phyloP scores from a whole-genome alignment of 1,140 invertebrate genomes.

The Glossosoma conforme region DNA sequence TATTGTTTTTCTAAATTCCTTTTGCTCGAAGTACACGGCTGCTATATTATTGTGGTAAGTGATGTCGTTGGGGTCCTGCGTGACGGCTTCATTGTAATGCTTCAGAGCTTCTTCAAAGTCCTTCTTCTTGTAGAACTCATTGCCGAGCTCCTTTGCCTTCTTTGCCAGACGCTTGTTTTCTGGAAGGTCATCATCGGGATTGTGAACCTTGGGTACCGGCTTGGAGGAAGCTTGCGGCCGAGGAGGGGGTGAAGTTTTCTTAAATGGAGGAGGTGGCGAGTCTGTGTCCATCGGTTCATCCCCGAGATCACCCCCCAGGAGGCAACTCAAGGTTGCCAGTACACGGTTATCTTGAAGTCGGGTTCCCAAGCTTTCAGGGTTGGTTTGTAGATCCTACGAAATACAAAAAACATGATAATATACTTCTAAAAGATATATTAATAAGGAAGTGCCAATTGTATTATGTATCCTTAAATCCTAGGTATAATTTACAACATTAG shows the following conservation, averaged over 20 bases:
- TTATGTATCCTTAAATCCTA: too few species aligned
- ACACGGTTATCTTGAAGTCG: constrained; percentile 61
- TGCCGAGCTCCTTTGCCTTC: constrained; percentile 85
- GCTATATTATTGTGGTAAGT: constrained; percentile 93
- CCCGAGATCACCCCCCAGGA: constrained; percentile 57
- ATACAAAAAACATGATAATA: constrained; percentile 11
- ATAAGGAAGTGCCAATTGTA: too few species aligned
- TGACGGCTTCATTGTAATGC: constrained; percentile 88
- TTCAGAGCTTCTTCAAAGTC: constrained; percentile 83
- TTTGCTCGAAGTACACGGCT: constrained; percentile 94
- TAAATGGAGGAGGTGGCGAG: constrained; percentile 38
- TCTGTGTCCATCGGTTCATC: constrained; percentile 53
- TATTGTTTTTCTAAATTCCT: constrained; percentile 90
- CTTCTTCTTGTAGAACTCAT: constrained; percentile 93
- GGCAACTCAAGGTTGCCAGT: constrained; percentile 62
- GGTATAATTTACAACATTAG: too few species aligned
- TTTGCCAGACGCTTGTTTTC: constrained; percentile 67
- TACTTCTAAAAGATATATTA: too few species aligned
- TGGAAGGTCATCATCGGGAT: constrained; percentile 57
- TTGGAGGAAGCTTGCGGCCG: constrained; percentile 45
- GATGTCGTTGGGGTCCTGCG: constrained; percentile 88
- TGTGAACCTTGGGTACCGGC: constrained; percentile 47
- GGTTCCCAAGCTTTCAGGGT: constrained; percentile 55
- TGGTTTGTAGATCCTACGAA: constrained; percentile 53
- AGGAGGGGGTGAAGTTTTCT: constrained; percentile 41